phyloP scores from a whole-genome alignment of 2,888 invertebrate species.

The Serrognathus titanus region DNA sequence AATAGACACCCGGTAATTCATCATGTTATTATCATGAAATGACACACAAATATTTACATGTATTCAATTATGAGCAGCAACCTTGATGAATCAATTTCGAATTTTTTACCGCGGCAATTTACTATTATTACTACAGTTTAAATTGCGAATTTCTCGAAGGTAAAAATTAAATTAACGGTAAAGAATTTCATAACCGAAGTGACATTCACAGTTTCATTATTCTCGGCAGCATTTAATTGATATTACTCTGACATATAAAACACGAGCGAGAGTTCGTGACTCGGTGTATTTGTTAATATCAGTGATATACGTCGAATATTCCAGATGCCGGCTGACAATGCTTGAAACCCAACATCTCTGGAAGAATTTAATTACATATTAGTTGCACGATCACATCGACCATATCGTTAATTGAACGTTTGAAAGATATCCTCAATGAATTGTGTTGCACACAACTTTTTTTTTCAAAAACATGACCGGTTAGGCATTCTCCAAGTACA shows the following conservation, averaged over 20 bases:
- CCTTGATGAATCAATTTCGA: constrained; percentile 1
- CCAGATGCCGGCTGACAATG: constrained; percentile 9
- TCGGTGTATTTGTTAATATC: constrained; percentile 22
- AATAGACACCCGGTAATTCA: too few relatives aligned
- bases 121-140: not conserved
- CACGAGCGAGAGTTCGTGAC: constrained; percentile 21
- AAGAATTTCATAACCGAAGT: constrained; percentile 23
- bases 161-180: not conserved
- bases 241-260: constrained; percentile 27
- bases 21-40: too few relatives aligned
- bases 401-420: not conserved
- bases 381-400: not conserved
- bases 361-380: not conserved
- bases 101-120: not conserved
- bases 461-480: not conserved
- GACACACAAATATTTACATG: not conserved
- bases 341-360: not conserved
- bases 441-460: not conserved
- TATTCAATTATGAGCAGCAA: not conserved
- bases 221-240: constrained; percentile 24
- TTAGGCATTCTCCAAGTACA: not conserved
- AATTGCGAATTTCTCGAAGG: constrained; percentile 2
- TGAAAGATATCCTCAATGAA: not conserved
- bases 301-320: constrained; percentile 23
- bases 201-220: constrained; percentile 25